A percentile compares a stretch with the other conserved stretches of the same genome.
These are phyloP conservation scores for Apis florea DNA, from an alignment of 1,140 invertebrate genomes.

Conservation along the genomic window DNA sequence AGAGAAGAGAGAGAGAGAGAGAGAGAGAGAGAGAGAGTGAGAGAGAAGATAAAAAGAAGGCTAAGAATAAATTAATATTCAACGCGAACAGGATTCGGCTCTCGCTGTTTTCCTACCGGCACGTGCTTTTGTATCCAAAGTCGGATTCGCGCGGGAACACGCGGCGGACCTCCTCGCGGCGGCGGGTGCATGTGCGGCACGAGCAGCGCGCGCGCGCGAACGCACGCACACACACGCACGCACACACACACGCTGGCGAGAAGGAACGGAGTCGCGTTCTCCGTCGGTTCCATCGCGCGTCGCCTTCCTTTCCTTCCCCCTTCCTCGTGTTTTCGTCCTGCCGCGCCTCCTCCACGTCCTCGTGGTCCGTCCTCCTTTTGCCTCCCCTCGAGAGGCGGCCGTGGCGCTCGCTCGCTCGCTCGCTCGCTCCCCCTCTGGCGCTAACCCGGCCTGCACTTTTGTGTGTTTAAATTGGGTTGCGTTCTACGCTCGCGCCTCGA, in stretches of 20 bases:
- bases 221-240: conserved; percentile 9
- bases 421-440: conserved; percentile 36
- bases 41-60: background rate
- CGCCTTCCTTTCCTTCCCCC: conserved; percentile 27
- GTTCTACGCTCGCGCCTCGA: conserved; percentile 68
- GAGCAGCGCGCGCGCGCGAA: background rate
- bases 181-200: background rate
- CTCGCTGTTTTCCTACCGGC: background rate
- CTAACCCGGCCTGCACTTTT: conserved; percentile 69
- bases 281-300: conserved; percentile 45
- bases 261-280: conserved; percentile 24
- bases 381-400: conserved; percentile 32
- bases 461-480: conserved; percentile 74
- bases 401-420: background rate
- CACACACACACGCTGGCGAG: background rate
- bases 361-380: conserved; percentile 24
- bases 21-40: background rate
- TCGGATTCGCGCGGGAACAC: conserved; percentile 27
- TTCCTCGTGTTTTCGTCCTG: conserved; percentile 29
- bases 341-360: conserved; percentile 25
- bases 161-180: background rate
- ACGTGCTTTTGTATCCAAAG: background rate
- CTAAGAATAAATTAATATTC: background rate
- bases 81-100: background rate
- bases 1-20: too few relatives aligned